These are phyloP conservation scores for Metopia argyrocephala DNA, from an alignment of 2,888 invertebrate genomes.

Conservation along the genomic window DNA sequence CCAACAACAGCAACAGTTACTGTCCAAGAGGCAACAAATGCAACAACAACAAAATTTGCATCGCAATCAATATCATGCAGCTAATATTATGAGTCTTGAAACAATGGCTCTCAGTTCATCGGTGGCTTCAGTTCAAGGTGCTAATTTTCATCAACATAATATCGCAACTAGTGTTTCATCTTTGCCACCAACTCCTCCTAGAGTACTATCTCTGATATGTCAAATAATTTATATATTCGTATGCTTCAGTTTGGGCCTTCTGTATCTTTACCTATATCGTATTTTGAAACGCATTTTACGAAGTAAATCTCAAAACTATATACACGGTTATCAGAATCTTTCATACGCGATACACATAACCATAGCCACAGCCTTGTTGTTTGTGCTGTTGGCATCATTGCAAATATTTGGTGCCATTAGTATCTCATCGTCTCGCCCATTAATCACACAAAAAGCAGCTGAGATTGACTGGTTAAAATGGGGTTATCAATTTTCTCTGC, in stretches of 20 bases:
- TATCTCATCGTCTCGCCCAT: conserved; percentile 77
- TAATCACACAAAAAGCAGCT: conserved; percentile 69
- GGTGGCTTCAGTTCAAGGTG: conserved; percentile 53
- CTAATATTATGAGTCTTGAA: conserved; percentile 68
- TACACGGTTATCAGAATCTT: conserved; percentile 88
- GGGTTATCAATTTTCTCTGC: conserved; percentile 92
- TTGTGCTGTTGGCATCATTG: conserved; percentile 88
- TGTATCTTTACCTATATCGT: conserved; percentile 91
- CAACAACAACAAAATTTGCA: conserved; percentile 66
- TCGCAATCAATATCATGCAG: conserved; percentile 56
- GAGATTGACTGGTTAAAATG: conserved; percentile 93
- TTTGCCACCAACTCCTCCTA: conserved; percentile 74
- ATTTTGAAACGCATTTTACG: conserved; percentile 86
- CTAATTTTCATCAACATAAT: conserved; percentile 57
- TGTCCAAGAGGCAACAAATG: conserved; percentile 70
- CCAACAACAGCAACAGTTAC: conserved; percentile 72
- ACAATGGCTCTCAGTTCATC: conserved; percentile 55
- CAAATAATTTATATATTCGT: conserved; percentile 92
- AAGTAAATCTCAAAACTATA: conserved; percentile 88
- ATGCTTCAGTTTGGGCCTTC: conserved; percentile 89
- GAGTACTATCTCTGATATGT: conserved; percentile 86
- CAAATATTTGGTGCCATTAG: conserved; percentile 90
- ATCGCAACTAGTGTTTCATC: conserved; percentile 67
- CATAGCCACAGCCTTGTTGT: conserved; percentile 90
- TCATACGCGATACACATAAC: conserved; percentile 94